Percentiles rank a stretch among this genome's conserved stretches.
phyloP scores from a whole-genome alignment of 2,113 vertebrate genomes.

The Gorilla gorilla region DNA sequence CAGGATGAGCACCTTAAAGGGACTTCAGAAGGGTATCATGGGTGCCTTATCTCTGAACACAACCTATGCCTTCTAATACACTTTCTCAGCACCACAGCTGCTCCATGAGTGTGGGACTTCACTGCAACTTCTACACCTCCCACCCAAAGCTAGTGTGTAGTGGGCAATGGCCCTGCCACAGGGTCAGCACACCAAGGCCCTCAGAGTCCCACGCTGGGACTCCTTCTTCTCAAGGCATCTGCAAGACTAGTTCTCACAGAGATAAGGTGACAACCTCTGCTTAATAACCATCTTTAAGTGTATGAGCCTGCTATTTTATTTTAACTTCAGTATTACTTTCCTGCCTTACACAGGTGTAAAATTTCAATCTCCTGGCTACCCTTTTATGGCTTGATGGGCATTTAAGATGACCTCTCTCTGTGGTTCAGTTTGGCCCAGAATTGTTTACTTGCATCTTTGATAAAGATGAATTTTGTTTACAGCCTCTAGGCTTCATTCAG shows the following conservation, averaged over 20 bases:
- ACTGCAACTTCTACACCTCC: background rate
- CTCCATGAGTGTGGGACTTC: background rate
- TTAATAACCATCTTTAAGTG: background rate
- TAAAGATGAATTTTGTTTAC: background rate
- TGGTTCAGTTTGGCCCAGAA: background rate
- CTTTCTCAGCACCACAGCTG: background rate
- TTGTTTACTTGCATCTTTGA: background rate
- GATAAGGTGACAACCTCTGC: background rate
- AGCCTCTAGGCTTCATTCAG: background rate
- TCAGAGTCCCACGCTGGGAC: background rate
- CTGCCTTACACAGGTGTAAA: background rate
- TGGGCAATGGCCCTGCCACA: fast-evolving
- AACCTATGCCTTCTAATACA: background rate
- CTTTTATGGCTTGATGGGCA: background rate
- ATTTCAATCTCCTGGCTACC: background rate
- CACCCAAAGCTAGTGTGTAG: too few relatives aligned
- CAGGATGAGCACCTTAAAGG: background rate
- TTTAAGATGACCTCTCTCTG: background rate
- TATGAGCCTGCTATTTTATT: background rate
- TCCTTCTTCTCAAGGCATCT: background rate
- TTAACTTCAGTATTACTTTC: background rate
- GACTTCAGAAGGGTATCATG: background rate
- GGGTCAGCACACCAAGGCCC: background rate
- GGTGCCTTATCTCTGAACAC: background rate
- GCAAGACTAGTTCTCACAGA: background rate